Conservation (phyloP, 2,113 vertebrate species). For the Archilochus colubris region DNA sequence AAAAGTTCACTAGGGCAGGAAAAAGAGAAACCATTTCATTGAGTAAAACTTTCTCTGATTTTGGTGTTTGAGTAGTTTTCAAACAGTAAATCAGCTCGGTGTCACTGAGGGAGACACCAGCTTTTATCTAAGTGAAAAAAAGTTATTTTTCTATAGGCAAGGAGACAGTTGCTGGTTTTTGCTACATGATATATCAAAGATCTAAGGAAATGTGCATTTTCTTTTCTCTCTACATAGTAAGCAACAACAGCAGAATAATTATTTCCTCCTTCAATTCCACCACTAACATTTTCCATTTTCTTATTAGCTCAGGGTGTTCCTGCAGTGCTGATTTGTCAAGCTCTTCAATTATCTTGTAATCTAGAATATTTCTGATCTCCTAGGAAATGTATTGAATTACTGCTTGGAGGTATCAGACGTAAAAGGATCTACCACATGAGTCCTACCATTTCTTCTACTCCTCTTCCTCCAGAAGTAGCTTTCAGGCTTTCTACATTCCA, state of each 20-base stretch:
- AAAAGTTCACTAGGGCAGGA: not conserved
- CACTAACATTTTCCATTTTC: conserved; percentile 20
- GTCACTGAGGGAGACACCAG: not conserved
- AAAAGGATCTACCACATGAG: conserved; percentile 6
- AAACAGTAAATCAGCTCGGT: not conserved
- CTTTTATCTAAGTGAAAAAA: not conserved
- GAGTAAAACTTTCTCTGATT: not conserved
- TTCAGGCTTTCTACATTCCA: not conserved
- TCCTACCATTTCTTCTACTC: not conserved
- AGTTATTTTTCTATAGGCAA: not conserved
- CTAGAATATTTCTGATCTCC: conserved; percentile 48
- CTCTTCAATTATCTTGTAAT: conserved; percentile 53
- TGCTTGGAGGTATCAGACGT: not conserved
- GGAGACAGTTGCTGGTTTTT: not conserved
- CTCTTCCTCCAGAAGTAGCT: not conserved
- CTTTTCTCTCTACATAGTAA: not conserved
- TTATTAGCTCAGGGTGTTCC: not conserved
- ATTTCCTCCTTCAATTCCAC: not conserved
- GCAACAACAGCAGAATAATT: not conserved
- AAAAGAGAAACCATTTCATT: not conserved
- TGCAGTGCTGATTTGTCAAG: not conserved
- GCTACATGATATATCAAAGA: not conserved
- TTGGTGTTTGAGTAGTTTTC: not conserved
- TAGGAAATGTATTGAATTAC: conserved; percentile 39
- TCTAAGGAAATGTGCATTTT: not conserved